Evolutionary conservation across 2,888 invertebrate species (phyloP).

Genomic region (Ceramica pisi): DNA sequence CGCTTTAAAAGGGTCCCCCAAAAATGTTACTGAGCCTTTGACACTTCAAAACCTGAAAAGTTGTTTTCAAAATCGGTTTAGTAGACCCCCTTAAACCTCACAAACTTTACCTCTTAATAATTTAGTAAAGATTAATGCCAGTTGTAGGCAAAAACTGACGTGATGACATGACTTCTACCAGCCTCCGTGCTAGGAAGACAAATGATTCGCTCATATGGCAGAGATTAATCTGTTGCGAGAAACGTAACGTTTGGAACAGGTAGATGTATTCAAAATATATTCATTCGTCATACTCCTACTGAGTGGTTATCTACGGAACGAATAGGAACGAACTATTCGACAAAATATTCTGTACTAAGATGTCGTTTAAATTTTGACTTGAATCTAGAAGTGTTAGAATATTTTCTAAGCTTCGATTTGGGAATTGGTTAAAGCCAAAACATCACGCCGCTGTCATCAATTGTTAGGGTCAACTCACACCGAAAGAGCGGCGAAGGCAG

Average conservation of each 20-base stretch:
- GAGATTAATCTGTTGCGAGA: constrained; percentile 46
- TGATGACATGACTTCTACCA: constrained; percentile 52
- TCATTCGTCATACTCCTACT: constrained; percentile 35
- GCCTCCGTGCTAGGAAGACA: constrained; percentile 37
- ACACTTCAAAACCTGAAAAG: too few relatives aligned
- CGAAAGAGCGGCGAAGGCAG: too few relatives aligned
- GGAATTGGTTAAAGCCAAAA: too few relatives aligned
- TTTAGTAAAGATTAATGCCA: neutral
- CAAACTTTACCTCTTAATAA: neutral
- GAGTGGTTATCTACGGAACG: constrained; percentile 23
- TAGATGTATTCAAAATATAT: constrained; percentile 48
- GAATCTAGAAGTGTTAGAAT: too few relatives aligned
- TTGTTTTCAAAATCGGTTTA: too few relatives aligned
- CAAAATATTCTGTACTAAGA: neutral
- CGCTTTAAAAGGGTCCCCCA: too few relatives aligned
- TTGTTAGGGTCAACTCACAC: too few relatives aligned
- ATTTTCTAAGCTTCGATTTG: too few relatives aligned
- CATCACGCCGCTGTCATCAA: too few relatives aligned
- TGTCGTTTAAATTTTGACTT: too few relatives aligned
- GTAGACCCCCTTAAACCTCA: too few relatives aligned
- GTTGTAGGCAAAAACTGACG: neutral
- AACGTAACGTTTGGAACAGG: constrained; percentile 41
- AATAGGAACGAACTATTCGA: neutral
- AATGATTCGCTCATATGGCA: constrained; percentile 38
- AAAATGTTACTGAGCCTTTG: too few relatives aligned